These are phyloP conservation scores for Mus spicilegus DNA, from an alignment of 2,113 vertebrate species.

Conservation along the genomic window DNA sequence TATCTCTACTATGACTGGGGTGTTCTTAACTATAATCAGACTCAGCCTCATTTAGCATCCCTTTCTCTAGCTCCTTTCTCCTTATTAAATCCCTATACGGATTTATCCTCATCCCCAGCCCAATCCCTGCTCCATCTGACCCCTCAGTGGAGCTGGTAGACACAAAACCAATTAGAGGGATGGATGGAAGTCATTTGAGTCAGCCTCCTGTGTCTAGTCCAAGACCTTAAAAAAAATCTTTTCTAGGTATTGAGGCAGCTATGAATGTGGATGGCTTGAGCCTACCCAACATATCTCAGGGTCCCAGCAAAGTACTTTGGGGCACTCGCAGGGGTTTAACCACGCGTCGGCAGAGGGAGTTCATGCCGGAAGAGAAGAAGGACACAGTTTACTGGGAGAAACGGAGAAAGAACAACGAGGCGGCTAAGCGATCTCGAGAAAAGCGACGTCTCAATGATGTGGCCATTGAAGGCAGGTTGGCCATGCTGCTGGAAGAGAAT, in stretches of 20 bases:
- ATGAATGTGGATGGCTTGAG: slow-evolving; percentile 71
- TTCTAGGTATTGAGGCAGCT: not conserved
- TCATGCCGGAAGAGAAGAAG: slow-evolving; percentile 94
- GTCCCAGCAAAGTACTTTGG: not conserved
- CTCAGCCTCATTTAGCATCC: not conserved
- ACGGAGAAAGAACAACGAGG: slow-evolving; percentile 94
- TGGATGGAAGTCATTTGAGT: not conserved
- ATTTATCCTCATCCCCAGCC: not conserved
- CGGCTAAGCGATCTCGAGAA: slow-evolving; percentile 94
- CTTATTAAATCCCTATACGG: not conserved
- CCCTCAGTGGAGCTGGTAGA: not conserved
- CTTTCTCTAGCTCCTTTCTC: not conserved
- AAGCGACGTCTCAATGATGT: slow-evolving; percentile 91
- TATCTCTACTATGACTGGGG: not conserved
- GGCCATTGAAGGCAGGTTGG: slow-evolving; percentile 89
- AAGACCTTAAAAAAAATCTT: not conserved
- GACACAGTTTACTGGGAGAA: slow-evolving; percentile 95
- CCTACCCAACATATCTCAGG: not conserved
- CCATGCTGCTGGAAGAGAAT: slow-evolving; percentile 91
- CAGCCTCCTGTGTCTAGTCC: not conserved
- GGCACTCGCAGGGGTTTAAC: accelerated
- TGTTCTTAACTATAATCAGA: not conserved
- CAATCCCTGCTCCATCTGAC: not conserved
- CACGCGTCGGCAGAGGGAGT: slow-evolving; percentile 91
- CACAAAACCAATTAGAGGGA: not conserved